A percentile compares a stretch with the other conserved stretches of the same genome.
These are phyloP conservation scores for Trichomycterus rosablanca DNA, from an alignment of 2,113 vertebrate genomes.

Conservation along the genomic window DNA sequence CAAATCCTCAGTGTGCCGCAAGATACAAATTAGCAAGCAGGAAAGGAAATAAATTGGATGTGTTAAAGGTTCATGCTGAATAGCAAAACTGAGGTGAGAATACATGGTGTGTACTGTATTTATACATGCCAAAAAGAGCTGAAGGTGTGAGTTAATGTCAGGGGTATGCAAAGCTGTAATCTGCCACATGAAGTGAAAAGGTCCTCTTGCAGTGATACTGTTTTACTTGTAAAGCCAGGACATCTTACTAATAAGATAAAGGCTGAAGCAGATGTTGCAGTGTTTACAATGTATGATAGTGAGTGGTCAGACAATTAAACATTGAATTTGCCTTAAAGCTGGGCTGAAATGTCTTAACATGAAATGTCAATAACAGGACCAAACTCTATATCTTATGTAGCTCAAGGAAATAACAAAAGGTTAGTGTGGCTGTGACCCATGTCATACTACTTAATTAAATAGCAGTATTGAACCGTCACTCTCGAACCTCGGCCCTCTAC, in stretches of 20 bases:
- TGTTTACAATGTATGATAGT: neutral
- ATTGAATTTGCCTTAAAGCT: too few species aligned
- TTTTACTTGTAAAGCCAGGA: conserved; percentile 23
- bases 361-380: too few species aligned
- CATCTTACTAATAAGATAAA: conserved; percentile 17
- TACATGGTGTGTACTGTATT: conserved; percentile 1
- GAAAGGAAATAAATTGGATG: conserved; percentile 13
- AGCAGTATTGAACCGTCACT: too few species aligned
- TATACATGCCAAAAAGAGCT: neutral
- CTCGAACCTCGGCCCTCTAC: too few species aligned
- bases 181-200: conserved; percentile 15
- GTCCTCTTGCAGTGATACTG: conserved; percentile 5
- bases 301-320: too few species aligned
- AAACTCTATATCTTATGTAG: too few species aligned
- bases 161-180: neutral
- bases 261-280: neutral
- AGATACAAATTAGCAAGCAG: conserved; percentile 13
- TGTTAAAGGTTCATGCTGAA: conserved; percentile 24
- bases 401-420: too few species aligned
- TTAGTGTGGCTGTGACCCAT: too few species aligned
- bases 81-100: conserved; percentile 15
- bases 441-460: too few species aligned
- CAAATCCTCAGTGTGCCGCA: neutral
- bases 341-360: too few species aligned
- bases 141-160: conserved; percentile 1